Evolutionary conservation across 2,888 invertebrate genomes (phyloP), one percentile per base, ranked within the genome.

Genomic region (Erebia epiphron): DNA sequence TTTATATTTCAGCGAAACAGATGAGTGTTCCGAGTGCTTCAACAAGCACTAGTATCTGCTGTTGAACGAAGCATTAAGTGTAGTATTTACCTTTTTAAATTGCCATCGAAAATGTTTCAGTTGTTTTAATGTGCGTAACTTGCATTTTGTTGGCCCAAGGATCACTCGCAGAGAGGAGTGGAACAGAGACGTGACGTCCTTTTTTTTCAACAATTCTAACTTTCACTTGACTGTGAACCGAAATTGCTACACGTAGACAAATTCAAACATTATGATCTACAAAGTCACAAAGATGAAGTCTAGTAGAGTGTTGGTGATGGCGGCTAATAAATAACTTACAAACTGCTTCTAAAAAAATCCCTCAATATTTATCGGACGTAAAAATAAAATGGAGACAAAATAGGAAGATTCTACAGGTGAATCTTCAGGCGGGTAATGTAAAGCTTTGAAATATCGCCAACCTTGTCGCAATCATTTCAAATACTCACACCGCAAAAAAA

Each of bases 41-140:
- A 52, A 64, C 52, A 50, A 64, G 64, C 64, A 52, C 0, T 35
- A 64, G 50, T 52, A 52, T 64, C 64, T 35, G 21, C 41, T 21
- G 49, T 49, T 13, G 1, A 46, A 49, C 21, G 21, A 9, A 41
- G 41, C 41, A 41, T 41, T 41, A 3, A 41, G 41, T 35, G 9
- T 35, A 58, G 26, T 54, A 18, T 18, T 26, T 18, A 11, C 21
- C n/a, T 62, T 14, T 14, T 46, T 49, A 18, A 21, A 14, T 49
- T 11, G 56, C 56, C 8, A n/a, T 41, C 7, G 43, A 60, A 16
- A 41, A 52, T 26, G n/a, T 60, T 56, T 56, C 21, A 21, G 56
- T 21, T 21, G 11, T 26, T 26, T 9, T 57, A 21, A 56, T 21
- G 21, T 21, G 26, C 21, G 16, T 14, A 50, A 50, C 4, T 50